phyloP scores from a whole-genome alignment of 2,797 vertebrate species.

The Threskiornis aethiopicus region DNA sequence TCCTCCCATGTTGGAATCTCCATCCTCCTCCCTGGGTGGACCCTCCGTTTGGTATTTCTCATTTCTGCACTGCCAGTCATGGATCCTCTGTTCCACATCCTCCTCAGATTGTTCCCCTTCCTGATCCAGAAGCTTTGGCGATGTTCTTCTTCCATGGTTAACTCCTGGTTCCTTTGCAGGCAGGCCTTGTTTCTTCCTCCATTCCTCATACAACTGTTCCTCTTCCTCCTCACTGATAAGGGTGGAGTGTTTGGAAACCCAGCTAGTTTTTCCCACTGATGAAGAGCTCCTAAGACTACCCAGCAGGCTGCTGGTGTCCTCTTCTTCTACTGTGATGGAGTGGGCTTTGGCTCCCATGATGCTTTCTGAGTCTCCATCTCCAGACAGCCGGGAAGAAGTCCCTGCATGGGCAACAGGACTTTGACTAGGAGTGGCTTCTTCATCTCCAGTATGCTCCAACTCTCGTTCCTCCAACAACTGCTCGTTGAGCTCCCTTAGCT shows the following conservation, averaged over 20 bases:
- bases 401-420: slow-evolving; percentile 79
- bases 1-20: not conserved
- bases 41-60: slow-evolving; percentile 84
- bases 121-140: slow-evolving; percentile 22
- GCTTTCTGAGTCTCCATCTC: slow-evolving; percentile 66
- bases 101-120: slow-evolving; percentile 67
- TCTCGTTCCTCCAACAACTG: slow-evolving; percentile 89
- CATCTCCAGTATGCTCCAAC: slow-evolving; percentile 67
- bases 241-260: slow-evolving; percentile 66
- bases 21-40: slow-evolving; percentile 71
- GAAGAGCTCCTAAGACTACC: slow-evolving; percentile 78
- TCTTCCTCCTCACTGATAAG: slow-evolving; percentile 79
- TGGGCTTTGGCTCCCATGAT: slow-evolving; percentile 79
- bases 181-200: slow-evolving; percentile 72
- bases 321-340: slow-evolving; percentile 90
- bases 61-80: slow-evolving; percentile 90
- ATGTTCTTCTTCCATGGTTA: not conserved
- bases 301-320: slow-evolving; percentile 83
- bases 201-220: slow-evolving; percentile 69
- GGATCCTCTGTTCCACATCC: slow-evolving; percentile 79
- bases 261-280: slow-evolving; percentile 53
- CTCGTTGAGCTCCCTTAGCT: slow-evolving; percentile 92
- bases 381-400: slow-evolving; percentile 70
- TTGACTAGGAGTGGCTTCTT: slow-evolving; percentile 80
- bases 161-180: slow-evolving; percentile 28